Base-by-base conservation (phyloP, 2,797 vertebrate species). In the Megaceryle alcyon region DNA sequence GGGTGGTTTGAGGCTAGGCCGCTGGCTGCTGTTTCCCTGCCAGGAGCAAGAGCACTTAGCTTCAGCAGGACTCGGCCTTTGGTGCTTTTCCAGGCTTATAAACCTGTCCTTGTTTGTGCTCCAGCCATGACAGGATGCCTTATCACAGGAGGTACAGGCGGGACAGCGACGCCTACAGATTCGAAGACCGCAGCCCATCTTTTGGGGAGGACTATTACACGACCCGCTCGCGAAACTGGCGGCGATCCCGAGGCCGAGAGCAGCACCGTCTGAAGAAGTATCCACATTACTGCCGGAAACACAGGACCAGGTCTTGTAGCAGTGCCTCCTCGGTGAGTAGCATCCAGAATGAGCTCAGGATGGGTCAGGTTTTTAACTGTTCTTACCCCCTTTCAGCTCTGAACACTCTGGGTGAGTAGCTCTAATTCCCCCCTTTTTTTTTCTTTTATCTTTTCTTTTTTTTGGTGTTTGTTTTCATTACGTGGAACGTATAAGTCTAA, bases 291-390 rank as follows among this genome's bases (percentile, higher is more conserved):
- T 98, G 98, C 94, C 93, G 96, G 68, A 98, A 98, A 76, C 98
- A 96, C 92, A 97, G 97, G 95, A 98, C 97, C 96, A 98, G 98
- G 98, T 98, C 98, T 96, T 98, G 98, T 97, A 98, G 98, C 98
- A 98, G 98, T 75, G 95, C 97, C 92, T 98, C 98, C 97, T 98
- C 98, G 98, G 98, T 98, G 98, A 98, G 98, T 98, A 98, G 92
- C 97, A 92, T 78, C 97, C 97, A 79, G 88, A 83, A 97, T 6
- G 94, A 93, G 95, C 48, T 94, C 91, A 51, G 96, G 94, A 94
- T 80, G 95, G 95, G 49, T 86, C 35, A 82, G 88, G 72, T 31
- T 91, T 88, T 93, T 96, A 97, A 68, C 86, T 33, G 46, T 56
- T 92, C 75, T 95, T 96, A 49, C 90, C 92, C 91, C 95, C 94